Evolutionary conservation across 2,797 vertebrate species (phyloP).

Genomic region (Etheostoma nigrum): DNA sequence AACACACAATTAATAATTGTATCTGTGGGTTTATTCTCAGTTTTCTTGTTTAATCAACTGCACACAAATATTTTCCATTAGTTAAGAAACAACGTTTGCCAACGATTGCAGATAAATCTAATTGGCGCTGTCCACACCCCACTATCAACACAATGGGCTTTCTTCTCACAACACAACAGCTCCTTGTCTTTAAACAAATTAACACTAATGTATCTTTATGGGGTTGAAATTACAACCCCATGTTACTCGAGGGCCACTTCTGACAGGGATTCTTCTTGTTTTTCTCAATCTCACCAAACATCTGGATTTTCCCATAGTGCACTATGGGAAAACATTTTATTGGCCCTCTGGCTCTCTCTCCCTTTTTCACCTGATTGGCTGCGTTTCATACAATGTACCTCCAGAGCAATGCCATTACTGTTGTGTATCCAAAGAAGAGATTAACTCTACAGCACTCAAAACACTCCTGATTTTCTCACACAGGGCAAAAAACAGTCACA

Average conservation of each 20-base stretch:
- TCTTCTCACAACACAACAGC: slow-evolving; percentile 72
- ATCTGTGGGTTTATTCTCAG: slow-evolving; percentile 27
- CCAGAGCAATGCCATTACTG: slow-evolving; percentile 62
- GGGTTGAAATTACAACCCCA: slow-evolving; percentile 73
- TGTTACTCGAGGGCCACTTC: slow-evolving; percentile 53
- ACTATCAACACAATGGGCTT: slow-evolving; percentile 63
- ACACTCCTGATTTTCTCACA: slow-evolving; percentile 79
- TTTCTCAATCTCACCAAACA: slow-evolving; percentile 61
- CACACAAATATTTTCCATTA: slow-evolving; percentile 54
- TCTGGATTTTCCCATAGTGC: slow-evolving; percentile 66
- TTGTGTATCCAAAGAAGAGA: slow-evolving; percentile 81
- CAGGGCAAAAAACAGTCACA: slow-evolving; percentile 51
- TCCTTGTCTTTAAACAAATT: slow-evolving; percentile 78
- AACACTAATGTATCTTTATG: slow-evolving; percentile 76
- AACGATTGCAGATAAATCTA: slow-evolving; percentile 66
- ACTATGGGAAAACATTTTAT: slow-evolving; percentile 43
- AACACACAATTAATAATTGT: slow-evolving; percentile 44
- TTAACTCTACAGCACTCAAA: slow-evolving; percentile 75
- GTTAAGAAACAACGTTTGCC: slow-evolving; percentile 64
- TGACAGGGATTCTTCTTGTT: slow-evolving; percentile 68
- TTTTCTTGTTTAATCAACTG: slow-evolving; percentile 26
- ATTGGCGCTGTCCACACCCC: slow-evolving; percentile 58
- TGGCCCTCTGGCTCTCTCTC: slow-evolving; percentile 37
- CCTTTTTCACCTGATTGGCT: slow-evolving; percentile 62
- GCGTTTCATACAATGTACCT: slow-evolving; percentile 43